Percentiles rank a stretch among this genome's conserved stretches.
phyloP scores from a whole-genome alignment of 2,888 invertebrate genomes.

The Serrognathus titanus region DNA sequence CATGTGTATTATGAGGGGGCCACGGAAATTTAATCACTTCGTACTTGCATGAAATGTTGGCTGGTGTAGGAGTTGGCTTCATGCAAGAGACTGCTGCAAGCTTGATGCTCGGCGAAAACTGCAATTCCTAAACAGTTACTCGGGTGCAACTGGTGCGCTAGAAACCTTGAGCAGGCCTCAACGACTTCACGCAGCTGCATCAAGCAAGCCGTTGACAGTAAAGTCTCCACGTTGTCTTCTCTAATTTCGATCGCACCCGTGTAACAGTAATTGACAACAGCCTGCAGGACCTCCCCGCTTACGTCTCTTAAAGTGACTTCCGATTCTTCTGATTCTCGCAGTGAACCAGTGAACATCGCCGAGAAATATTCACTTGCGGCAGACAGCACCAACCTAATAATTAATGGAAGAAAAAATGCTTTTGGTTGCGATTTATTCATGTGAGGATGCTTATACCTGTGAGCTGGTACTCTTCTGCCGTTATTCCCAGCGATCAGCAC shows the following conservation, averaged over 20 bases:
- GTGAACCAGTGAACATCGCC: constrained; percentile 89
- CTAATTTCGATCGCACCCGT: constrained; percentile 80
- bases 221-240: constrained; percentile 87
- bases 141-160: constrained; percentile 86
- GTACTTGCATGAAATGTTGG: constrained; percentile 74
- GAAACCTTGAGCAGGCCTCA: constrained; percentile 84
- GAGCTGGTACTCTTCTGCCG: constrained; percentile 55
- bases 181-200: constrained; percentile 83
- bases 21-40: background rate
- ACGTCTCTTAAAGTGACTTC: constrained; percentile 84
- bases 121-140: constrained; percentile 93
- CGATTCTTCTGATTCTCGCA: constrained; percentile 77
- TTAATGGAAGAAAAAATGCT: constrained; percentile 16
- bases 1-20: no score
- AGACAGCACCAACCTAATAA: constrained; percentile 73
- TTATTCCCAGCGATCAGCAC: constrained; percentile 73
- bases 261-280: constrained; percentile 87
- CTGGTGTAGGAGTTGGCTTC: constrained; percentile 83
- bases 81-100: constrained; percentile 75
- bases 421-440: background rate
- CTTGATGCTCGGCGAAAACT: constrained; percentile 89
- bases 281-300: constrained; percentile 80
- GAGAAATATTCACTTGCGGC: constrained; percentile 93
- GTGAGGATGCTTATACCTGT: constrained; percentile 45
- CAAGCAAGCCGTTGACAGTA: constrained; percentile 83